Evolutionary conservation across 2,113 vertebrate genomes (phyloP).

Genomic region (Sinosuthora webbiana): DNA sequence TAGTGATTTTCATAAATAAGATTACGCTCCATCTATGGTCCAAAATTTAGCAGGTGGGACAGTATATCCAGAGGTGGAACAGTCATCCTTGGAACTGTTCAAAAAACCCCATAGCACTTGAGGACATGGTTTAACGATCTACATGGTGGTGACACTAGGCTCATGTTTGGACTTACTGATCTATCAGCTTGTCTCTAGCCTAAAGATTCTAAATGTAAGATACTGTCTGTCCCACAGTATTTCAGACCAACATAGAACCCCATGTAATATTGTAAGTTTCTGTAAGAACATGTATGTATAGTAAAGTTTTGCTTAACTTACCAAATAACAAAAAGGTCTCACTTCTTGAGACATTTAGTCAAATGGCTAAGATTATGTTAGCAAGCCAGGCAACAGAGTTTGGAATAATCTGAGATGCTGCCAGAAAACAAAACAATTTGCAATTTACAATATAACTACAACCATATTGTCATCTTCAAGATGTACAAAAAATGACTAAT

Average conservation of each 20-base stretch:
- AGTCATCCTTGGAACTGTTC: neutral
- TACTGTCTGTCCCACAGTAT: neutral
- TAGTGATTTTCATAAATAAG: neutral
- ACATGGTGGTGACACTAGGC: neutral
- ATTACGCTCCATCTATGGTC: neutral
- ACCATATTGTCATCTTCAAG: neutral
- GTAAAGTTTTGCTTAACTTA: neutral
- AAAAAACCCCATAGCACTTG: fast-evolving
- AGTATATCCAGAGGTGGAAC: neutral
- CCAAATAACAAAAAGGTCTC: neutral
- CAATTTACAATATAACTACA: neutral
- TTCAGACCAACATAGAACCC: neutral
- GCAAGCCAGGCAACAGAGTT: neutral
- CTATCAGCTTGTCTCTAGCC: neutral
- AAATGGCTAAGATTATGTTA: neutral
- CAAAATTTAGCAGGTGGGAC: neutral
- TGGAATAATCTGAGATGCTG: neutral
- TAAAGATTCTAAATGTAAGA: neutral
- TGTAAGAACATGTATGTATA: neutral
- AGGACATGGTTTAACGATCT: neutral
- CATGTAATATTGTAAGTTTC: neutral
- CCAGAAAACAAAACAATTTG: neutral
- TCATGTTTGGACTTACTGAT: neutral
- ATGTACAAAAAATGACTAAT: neutral
- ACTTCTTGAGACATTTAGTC: neutral